Evolutionary conservation across 2,113 vertebrate genomes (phyloP), one percentile per base, ranked within the genome.

Genomic region (Caracal caracal): DNA sequence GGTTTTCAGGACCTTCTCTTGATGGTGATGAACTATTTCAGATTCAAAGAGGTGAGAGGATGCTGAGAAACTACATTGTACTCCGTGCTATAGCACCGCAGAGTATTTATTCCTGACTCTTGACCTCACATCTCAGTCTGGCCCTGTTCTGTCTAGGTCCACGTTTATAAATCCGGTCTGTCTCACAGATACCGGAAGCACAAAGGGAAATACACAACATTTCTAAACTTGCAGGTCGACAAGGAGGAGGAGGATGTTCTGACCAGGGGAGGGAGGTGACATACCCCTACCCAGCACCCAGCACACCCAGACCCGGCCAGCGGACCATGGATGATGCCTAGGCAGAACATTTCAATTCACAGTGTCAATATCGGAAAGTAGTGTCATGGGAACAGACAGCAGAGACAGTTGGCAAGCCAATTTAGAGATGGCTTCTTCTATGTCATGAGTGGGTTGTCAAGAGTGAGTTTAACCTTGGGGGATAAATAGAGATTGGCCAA

Each of bases 241-340:
- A 73, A 81, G 51, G 37, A 73, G 92, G 53, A 93, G 91, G 53
- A 82, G 59, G 68, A 33, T 43, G 0, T 93, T 94, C 88, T 37
- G 9, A 49, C 90, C 65, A 79, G 71, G 90, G 96, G 90, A 84
- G 84, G 90, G 97, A 98, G 97, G 93, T 96, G 96, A 80, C 86
- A 89, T 40, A 96, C 84, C 70, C 61, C 71, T 79, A 6, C 15
- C 90, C 30, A 80, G 81, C 86, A 93, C 61, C 86, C 49, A 65
- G 20, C n/a, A 49, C 13, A 16, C 59, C 56, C 28, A 93, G 89
- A 96, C 20, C 91, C 4, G 90, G 40, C 10, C 28, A 6, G 66
- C 43, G 22, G 8, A 30, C 24, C 19, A 3, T 49, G 30, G 15
- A 43, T 7, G 65, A 59, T 24, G 26, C 22, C 37, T 37, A 33